A percentile compares a stretch with the other conserved stretches of the same genome.
These are phyloP conservation scores for Drosophila sechellia DNA, from an alignment of 1,140 invertebrate genomes.

Conservation along the genomic window DNA sequence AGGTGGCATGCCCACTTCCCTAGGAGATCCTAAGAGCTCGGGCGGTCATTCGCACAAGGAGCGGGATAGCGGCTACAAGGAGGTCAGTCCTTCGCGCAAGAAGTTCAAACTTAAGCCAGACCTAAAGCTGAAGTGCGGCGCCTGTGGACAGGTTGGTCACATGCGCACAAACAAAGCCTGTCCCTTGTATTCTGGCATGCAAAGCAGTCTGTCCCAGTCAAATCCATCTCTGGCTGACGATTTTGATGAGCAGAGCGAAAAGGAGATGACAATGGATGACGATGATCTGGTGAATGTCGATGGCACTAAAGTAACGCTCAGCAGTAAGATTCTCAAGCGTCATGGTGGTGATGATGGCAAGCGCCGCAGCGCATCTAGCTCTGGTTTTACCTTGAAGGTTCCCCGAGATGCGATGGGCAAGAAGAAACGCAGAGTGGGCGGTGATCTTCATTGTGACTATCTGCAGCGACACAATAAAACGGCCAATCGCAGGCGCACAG, in stretches of 20 bases:
- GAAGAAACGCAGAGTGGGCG: slow-evolving; percentile 89
- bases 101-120: slow-evolving; percentile 95
- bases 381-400: slow-evolving; percentile 90
- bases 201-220: slow-evolving; percentile 87
- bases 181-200: slow-evolving; percentile 93
- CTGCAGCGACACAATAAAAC: slow-evolving; percentile 94
- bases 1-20: slow-evolving; percentile 73
- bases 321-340: slow-evolving; percentile 91
- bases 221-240: slow-evolving; percentile 92
- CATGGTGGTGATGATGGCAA: slow-evolving; percentile 88
- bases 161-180: slow-evolving; percentile 97
- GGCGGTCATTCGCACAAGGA: slow-evolving; percentile 75
- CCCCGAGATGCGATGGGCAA: slow-evolving; percentile 91
- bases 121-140: slow-evolving; percentile 97
- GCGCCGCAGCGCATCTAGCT: slow-evolving; percentile 86
- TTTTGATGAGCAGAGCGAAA: slow-evolving; percentile 93
- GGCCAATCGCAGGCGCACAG: slow-evolving; percentile 96
- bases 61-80: slow-evolving; percentile 84
- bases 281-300: slow-evolving; percentile 97
- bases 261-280: slow-evolving; percentile 90
- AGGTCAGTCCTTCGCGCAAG: slow-evolving; percentile 89
- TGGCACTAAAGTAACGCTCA: slow-evolving; percentile 94
- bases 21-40: slow-evolving; percentile 80
- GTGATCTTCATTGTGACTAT: slow-evolving; percentile 95
- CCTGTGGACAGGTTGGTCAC: slow-evolving; percentile 92